phyloP scores from a whole-genome alignment of 2,888 invertebrate genomes.

The Lasioglossum marginatum region DNA sequence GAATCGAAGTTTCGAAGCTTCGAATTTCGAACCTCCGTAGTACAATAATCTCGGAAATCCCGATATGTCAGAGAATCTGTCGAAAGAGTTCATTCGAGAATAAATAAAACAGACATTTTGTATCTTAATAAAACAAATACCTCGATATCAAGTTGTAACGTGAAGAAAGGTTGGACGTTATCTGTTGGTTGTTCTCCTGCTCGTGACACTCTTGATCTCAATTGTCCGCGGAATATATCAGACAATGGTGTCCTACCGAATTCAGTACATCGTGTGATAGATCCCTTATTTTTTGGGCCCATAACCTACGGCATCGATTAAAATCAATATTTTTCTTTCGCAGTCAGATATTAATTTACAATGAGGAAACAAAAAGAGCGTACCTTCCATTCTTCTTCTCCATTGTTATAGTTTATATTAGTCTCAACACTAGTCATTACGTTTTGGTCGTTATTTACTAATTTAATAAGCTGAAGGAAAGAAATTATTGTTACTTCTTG shows the following conservation, averaged over 20 bases:
- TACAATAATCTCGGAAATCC: not conserved
- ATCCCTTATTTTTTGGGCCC: slow-evolving; percentile 94
- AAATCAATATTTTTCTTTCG: not conserved
- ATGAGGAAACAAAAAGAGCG: not conserved
- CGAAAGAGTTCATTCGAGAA: not conserved
- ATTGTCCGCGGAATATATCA: slow-evolving; percentile 96
- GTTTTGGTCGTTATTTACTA: slow-evolving; percentile 81
- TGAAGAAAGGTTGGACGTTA: slow-evolving; percentile 98
- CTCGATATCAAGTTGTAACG: slow-evolving; percentile 97
- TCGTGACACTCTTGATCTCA: slow-evolving; percentile 92
- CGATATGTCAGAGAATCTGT: not conserved
- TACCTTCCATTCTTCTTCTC: slow-evolving; percentile 90
- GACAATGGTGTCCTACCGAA: slow-evolving; percentile 94
- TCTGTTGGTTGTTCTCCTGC: slow-evolving; percentile 92
- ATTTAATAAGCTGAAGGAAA: slow-evolving; percentile 85
- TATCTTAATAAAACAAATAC: slow-evolving; percentile 84
- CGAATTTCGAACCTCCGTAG: no score
- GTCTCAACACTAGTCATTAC: slow-evolving; percentile 68
- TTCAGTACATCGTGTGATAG: slow-evolving; percentile 93
- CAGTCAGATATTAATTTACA: not conserved
- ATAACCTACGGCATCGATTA: slow-evolving; percentile 87
- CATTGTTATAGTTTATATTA: slow-evolving; percentile 84
- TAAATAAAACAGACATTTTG: not conserved
- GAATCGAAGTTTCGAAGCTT: no score
- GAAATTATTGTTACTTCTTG: slow-evolving; percentile 28